A percentile compares a stretch with the other conserved stretches of the same genome.
Evolutionary conservation across 2,113 vertebrate species (phyloP).

Genomic region (Nesospiza acunhae): DNA sequence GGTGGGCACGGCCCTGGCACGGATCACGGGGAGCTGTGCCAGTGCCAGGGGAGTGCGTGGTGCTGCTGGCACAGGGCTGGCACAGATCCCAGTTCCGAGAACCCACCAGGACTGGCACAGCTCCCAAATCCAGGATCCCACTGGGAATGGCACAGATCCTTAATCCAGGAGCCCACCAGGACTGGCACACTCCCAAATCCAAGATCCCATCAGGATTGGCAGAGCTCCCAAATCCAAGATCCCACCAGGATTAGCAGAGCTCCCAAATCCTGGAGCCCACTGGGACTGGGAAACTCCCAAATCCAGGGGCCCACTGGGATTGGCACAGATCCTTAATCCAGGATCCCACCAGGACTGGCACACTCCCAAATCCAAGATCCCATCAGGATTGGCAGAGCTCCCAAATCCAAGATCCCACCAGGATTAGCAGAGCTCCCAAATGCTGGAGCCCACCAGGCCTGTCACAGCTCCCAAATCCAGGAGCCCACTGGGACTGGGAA

Average conservation of each 20-base stretch:
- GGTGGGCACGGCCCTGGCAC: neutral
- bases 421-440: no score
- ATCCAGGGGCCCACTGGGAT: rapidly evolving
- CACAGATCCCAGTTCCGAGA: neutral
- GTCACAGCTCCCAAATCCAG: no score
- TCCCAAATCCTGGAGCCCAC: rapidly evolving
- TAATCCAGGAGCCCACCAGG: rapidly evolving
- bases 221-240: rapidly evolving
- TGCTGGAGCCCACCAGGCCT: no score
- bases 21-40: neutral
- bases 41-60: neutral
- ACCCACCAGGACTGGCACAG: rapidly evolving
- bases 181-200: rapidly evolving
- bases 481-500: rapidly evolving
- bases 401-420: rapidly evolving
- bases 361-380: neutral
- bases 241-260: rapidly evolving
- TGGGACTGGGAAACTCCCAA: rapidly evolving
- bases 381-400: neutral
- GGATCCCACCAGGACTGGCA: no score
- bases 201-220: rapidly evolving
- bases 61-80: neutral
- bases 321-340: neutral
- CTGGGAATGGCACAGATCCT: rapidly evolving
- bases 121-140: rapidly evolving